These are phyloP conservation scores for Elaeidobius kamerunicus DNA, from an alignment of 2,888 invertebrate species.

Conservation along the genomic window DNA sequence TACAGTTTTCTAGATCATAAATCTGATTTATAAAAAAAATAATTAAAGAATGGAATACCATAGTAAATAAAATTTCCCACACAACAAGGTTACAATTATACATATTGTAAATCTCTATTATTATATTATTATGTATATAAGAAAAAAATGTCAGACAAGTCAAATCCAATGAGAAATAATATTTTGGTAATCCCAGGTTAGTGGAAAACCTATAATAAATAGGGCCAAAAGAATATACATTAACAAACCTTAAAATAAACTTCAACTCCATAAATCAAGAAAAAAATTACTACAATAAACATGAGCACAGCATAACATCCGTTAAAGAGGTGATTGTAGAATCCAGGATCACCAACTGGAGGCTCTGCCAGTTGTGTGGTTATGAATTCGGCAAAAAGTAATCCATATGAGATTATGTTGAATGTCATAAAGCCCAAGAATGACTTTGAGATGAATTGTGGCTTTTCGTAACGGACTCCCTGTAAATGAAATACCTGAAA, in stretches of 20 bases:
- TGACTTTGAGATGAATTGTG: slow-evolving; percentile 87
- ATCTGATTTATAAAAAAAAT: too few species aligned
- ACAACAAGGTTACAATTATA: too few species aligned
- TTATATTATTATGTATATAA: too few species aligned
- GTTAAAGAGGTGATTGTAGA: slow-evolving; percentile 85
- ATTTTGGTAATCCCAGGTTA: too few species aligned
- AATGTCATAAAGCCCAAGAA: slow-evolving; percentile 87
- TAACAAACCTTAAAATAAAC: slow-evolving; percentile 85
- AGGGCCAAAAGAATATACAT: neutral
- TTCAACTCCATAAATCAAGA: slow-evolving; percentile 91
- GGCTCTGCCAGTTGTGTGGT: slow-evolving; percentile 54
- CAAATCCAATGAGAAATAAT: too few species aligned
- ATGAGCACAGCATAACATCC: slow-evolving; percentile 89
- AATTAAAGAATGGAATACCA: too few species aligned
- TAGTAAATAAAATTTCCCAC: too few species aligned
- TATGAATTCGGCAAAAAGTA: slow-evolving; percentile 72
- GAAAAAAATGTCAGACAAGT: too few species aligned
- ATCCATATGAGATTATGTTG: slow-evolving; percentile 83
- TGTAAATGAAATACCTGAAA: slow-evolving; percentile 81
- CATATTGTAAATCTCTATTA: too few species aligned
- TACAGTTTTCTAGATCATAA: too few species aligned
- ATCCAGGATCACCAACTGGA: slow-evolving; percentile 57
- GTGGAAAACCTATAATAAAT: too few species aligned
- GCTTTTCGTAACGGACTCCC: slow-evolving; percentile 83
- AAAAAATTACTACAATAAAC: slow-evolving; percentile 87